Evolutionary conservation across 2,888 invertebrate species (phyloP), one percentile per base, ranked within the genome.

Genomic region (Acronicta aceris): DNA sequence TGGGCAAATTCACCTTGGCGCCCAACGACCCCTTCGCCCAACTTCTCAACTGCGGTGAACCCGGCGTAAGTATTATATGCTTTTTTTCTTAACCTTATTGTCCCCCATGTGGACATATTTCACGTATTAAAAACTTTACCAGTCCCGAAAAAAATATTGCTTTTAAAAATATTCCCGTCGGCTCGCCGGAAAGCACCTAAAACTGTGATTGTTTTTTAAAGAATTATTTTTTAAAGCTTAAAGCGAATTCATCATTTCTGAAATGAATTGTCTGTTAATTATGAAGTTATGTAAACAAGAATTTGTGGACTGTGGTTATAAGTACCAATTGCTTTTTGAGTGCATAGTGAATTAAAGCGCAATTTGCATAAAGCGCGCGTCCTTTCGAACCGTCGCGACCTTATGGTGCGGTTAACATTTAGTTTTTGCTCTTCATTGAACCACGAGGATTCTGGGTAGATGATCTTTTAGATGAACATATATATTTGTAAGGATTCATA

Each of bases 1-100:
- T 97, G 4, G 97, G 97, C 30, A 89, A 89, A 50, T 97, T 97
- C 87, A 88, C 92, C n/a, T 85, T 96, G 9, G 86, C 95, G 10
- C 85, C 91, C 27, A 88, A 86, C 52, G 95, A 96, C 61, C 74
- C 69, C 47, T 93, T 95, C 77, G 94, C 95, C 1, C 94, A 95
- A 78, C 88, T 93, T 15, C 84, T 96, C 65, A 91, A 95, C 85
- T 96, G 96, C 70, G 94, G 93, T 6, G 82, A 86, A 50, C 90
- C 93, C 65, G 93, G 90, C 43, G 96, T 96, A 86, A 95, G 95
- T 93, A 71, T 5, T 15, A 1, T 16, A 5, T n/a, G n/a, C n/a
- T n/a, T n/a, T n/a, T n/a, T n/a, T n/a, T n/a, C n/a, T n/a, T n/a
- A n/a, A n/a, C n/a, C n/a, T n/a, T n/a, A n/a, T n/a, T n/a, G n/a